A percentile compares a stretch with the other conserved stretches of the same genome.
Evolutionary conservation across 2,113 vertebrate genomes (phyloP).

Genomic region (Oreochromis niloticus): DNA sequence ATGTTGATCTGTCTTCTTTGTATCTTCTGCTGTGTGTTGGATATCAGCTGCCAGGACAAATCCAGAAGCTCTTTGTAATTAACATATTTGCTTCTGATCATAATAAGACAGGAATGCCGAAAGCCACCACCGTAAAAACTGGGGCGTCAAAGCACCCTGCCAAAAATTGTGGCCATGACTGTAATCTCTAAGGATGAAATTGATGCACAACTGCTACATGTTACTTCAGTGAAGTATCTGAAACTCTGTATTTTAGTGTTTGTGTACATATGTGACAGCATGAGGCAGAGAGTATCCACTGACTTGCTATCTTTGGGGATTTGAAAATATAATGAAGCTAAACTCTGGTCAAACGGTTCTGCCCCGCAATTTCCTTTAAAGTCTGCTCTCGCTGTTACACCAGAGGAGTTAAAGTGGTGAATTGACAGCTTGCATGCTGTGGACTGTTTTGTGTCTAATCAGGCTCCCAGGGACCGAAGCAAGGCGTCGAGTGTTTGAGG

Average conservation of each 20-base stretch:
- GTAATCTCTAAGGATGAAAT: background rate
- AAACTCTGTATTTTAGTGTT: background rate
- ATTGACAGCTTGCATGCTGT: slow-evolving; percentile 4
- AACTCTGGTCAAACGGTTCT: slow-evolving; percentile 23
- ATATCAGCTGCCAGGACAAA: background rate
- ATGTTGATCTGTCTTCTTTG: background rate
- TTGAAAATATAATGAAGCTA: background rate
- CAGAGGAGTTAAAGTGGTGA: slow-evolving; percentile 12
- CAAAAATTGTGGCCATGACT: background rate
- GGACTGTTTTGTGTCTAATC: slow-evolving; percentile 44
- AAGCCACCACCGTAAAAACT: background rate
- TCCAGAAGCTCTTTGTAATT: background rate
- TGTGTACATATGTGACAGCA: background rate
- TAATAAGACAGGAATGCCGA: background rate
- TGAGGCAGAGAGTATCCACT: background rate
- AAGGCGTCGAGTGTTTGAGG: slow-evolving; percentile 33
- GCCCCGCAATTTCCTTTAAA: background rate
- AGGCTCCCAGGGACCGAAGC: slow-evolving; percentile 48
- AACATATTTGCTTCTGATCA: background rate
- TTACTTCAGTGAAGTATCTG: background rate
- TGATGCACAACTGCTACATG: background rate
- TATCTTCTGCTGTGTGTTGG: background rate
- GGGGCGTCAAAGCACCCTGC: background rate
- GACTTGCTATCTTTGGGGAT: background rate
- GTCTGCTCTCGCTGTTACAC: background rate